Percentiles rank a stretch among this genome's conserved stretches.
phyloP scores from a whole-genome alignment of 2,888 invertebrate genomes.

The Elmis aenea region DNA sequence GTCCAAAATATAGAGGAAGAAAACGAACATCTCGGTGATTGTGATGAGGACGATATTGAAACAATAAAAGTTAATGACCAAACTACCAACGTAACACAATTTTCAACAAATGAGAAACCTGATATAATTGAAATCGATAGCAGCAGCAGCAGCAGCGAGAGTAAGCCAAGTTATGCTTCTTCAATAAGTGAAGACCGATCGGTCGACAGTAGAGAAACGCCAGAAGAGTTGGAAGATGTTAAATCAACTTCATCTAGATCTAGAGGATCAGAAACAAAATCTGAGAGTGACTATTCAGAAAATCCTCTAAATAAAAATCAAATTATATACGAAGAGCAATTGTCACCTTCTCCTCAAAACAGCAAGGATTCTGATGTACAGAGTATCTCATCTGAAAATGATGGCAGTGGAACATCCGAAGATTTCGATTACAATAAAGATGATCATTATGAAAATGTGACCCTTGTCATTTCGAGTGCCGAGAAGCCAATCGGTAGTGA shows the following conservation, averaged over 20 bases:
- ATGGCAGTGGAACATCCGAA: not conserved
- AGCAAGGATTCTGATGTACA: too few relatives aligned
- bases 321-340: not conserved
- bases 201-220: too few relatives aligned
- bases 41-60: not conserved
- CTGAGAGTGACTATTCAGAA: not conserved
- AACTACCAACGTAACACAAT: not conserved
- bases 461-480: too few relatives aligned
- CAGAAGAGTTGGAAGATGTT: not conserved
- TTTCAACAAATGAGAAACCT: not conserved
- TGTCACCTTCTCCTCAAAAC: not conserved
- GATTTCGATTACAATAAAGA: not conserved
- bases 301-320: not conserved
- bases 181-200: too few relatives aligned
- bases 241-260: not conserved
- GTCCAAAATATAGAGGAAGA: not conserved
- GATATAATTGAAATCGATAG: slow-evolving; percentile 1
- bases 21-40: not conserved
- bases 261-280: not conserved
- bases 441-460: too few relatives aligned
- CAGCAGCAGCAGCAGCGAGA: not conserved
- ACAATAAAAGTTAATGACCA: not conserved
- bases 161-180: too few relatives aligned
- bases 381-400: not conserved
- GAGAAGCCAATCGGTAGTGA: too few relatives aligned